Percentiles rank a stretch among this genome's conserved stretches.
phyloP scores from a whole-genome alignment of 2,797 vertebrate species.

The Micromesistius poutassou region DNA sequence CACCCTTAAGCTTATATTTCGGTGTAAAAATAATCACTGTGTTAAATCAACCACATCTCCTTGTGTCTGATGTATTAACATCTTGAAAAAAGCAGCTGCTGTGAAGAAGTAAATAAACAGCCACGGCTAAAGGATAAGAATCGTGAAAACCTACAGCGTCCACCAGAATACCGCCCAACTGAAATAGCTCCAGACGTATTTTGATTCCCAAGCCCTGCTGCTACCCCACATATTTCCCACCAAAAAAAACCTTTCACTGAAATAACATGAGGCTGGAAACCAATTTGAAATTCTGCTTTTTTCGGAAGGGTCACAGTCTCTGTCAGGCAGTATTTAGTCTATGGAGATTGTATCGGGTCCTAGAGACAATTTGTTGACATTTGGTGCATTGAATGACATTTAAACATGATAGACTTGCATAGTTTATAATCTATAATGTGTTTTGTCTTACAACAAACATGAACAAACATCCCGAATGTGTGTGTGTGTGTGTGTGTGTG shows the following conservation, averaged over 20 bases:
- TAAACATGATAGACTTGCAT: slow-evolving; percentile 3
- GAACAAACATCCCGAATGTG: no score
- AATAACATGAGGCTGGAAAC: slow-evolving; percentile 61
- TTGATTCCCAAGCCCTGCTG: slow-evolving; percentile 42
- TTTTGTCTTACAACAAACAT: neutral
- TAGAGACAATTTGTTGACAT: slow-evolving; percentile 32
- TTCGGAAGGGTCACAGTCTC: slow-evolving; percentile 54
- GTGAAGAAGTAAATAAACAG: slow-evolving; percentile 15
- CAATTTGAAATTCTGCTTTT: slow-evolving; percentile 60
- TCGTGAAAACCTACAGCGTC: slow-evolving; percentile 5
- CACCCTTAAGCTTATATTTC: neutral
- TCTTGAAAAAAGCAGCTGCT: neutral
- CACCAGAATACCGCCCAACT: neutral
- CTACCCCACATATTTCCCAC: slow-evolving; percentile 55
- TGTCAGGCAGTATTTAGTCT: slow-evolving; percentile 33
- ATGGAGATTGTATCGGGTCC: slow-evolving; percentile 47
- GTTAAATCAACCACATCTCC: neutral
- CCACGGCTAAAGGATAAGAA: slow-evolving; percentile 12
- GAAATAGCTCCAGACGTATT: slow-evolving; percentile 20
- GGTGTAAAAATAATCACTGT: neutral
- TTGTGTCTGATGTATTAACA: neutral
- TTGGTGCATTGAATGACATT: slow-evolving; percentile 31
- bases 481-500: neutral
- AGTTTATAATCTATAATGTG: neutral
- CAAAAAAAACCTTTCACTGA: slow-evolving; percentile 62